Evolutionary conservation across 2,888 invertebrate genomes (phyloP).

Genomic region (Alentia gelatinosa): DNA sequence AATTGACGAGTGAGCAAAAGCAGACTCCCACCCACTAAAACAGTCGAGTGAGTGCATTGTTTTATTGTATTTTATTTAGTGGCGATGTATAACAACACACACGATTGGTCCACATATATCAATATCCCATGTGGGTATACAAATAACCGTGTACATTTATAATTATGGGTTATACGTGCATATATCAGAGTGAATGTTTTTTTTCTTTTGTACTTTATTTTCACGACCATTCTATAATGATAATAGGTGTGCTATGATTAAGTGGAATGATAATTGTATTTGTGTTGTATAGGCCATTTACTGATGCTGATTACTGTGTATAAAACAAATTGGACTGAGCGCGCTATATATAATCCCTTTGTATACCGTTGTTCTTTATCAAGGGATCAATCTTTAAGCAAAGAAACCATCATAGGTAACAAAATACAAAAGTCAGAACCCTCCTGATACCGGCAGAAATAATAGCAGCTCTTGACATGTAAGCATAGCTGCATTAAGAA

Average conservation of each 20-base stretch:
- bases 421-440: neutral
- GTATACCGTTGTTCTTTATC: too few relatives aligned
- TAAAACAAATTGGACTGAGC: too few relatives aligned
- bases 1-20: too few relatives aligned
- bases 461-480: neutral
- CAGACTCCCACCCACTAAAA: too few relatives aligned
- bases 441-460: neutral
- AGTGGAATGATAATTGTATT: neutral
- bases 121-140: neutral
- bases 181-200: neutral
- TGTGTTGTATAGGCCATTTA: too few relatives aligned
- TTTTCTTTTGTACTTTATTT: too few relatives aligned
- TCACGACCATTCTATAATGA: too few relatives aligned
- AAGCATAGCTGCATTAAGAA: neutral
- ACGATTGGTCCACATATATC: neutral
- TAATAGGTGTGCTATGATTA: neutral
- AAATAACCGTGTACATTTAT: neutral
- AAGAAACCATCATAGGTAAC: neutral
- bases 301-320: too few relatives aligned
- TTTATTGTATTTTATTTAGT: conserved; percentile 7
- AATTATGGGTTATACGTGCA: neutral
- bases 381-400: neutral
- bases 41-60: neutral
- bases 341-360: too few relatives aligned
- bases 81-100: neutral